These are phyloP conservation scores for Holacanthella duospinosa DNA, from an alignment of 2,888 invertebrate genomes.

Conservation along the genomic window DNA sequence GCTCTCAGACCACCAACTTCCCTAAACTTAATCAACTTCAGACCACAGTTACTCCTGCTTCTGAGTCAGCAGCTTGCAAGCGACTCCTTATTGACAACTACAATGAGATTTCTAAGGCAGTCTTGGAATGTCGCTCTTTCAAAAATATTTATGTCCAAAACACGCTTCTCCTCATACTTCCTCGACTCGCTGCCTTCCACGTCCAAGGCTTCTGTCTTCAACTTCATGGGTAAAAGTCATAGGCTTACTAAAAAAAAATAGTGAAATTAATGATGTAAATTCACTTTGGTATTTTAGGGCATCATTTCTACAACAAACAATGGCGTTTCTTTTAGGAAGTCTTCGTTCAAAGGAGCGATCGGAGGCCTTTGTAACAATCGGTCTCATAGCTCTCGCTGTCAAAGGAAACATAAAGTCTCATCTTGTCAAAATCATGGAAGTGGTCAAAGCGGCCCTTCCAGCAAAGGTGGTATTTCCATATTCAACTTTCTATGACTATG, in stretches of 20 bases:
- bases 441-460: conserved; percentile 57
- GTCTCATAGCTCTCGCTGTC: conserved; percentile 79
- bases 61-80: conserved; percentile 65
- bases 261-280: background rate
- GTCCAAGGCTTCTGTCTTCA: background rate
- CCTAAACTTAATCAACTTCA: conserved; percentile 6
- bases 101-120: conserved; percentile 64
- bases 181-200: conserved; percentile 87
- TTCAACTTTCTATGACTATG: background rate
- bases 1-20: background rate
- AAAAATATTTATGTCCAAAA: conserved; percentile 75
- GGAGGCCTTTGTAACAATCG: conserved; percentile 79
- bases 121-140: conserved; percentile 63
- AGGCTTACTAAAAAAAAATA: background rate
- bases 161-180: conserved; percentile 72
- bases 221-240: background rate
- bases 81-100: conserved; percentile 72
- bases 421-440: conserved; percentile 74
- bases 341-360: conserved; percentile 69
- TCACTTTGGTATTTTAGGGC: conserved; percentile 7
- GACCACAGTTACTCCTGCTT: conserved; percentile 6
- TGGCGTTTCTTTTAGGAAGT: conserved; percentile 64
- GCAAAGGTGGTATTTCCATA: conserved; percentile 22
- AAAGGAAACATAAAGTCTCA: conserved; percentile 67
- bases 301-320: conserved; percentile 46